Conservation (phyloP, 2,888 invertebrate species). For the Torymus tubicola region DNA sequence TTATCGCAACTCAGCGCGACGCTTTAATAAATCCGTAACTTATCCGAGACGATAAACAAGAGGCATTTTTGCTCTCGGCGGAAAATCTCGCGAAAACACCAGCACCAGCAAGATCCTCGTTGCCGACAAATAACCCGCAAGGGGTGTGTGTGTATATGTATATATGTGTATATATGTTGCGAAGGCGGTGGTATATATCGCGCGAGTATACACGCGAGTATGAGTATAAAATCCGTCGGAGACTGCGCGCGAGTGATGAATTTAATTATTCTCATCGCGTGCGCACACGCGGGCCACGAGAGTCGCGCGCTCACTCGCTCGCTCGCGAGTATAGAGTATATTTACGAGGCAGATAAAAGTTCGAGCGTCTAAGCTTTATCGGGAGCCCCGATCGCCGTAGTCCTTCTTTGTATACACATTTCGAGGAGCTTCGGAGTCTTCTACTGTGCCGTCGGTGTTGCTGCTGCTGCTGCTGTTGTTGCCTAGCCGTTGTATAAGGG, state of each 20-base stretch:
- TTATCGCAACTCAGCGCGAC: conserved; percentile 48
- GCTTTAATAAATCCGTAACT: conserved; percentile 55
- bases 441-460: neutral
- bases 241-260: conserved; percentile 54
- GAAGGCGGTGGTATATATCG: conserved; percentile 18
- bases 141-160: neutral
- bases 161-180: too few species aligned
- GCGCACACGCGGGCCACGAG: conserved; percentile 26
- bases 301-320: conserved; percentile 40
- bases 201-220: neutral
- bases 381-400: conserved; percentile 45
- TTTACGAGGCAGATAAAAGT: conserved; percentile 60
- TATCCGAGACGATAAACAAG: conserved; percentile 55
- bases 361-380: conserved; percentile 60
- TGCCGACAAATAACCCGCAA: conserved; percentile 18
- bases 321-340: conserved; percentile 23
- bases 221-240: conserved; percentile 44
- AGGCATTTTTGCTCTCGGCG: conserved; percentile 41
- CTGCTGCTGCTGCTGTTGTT: neutral
- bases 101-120: conserved; percentile 1
- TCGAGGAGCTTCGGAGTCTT: conserved; percentile 31
- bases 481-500: neutral
- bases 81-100: conserved; percentile 55
- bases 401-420: conserved; percentile 36
- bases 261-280: conserved; percentile 60